Evolutionary conservation across 2,888 invertebrate species (phyloP), one percentile per base, ranked within the genome.

Genomic region (Drosophila pegasa): DNA sequence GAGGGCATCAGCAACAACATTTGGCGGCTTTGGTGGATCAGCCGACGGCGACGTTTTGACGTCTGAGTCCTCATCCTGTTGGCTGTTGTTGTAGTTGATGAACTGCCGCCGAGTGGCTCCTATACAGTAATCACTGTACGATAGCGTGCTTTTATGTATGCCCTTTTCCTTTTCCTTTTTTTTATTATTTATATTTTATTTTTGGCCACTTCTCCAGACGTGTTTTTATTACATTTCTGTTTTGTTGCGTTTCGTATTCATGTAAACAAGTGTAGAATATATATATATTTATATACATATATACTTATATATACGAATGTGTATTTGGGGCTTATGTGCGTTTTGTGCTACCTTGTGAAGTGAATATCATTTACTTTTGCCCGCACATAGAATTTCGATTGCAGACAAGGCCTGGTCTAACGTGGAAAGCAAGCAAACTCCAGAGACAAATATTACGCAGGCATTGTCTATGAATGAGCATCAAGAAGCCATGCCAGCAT

Each of bases 191-290:
- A 27, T 35, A 12, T 33, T 35, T 58, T 55, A 45, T 56, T 56
- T 66, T 61, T 33, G 51, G 43, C 55, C 33, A 47, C 47, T 52
- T 50, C 37, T 41, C 59, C 52, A 69, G 60, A 70, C 63, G 62
- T 48, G 65, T 65, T 78, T 87, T 87, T 87, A 82, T 82, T 75
- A 80, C 75, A 75, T 78, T 81, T 84, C 70, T 54, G 56, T 70
- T 80, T 71, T 66, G 54, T 20, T 75, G 70, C 79, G 55, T 59
- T 78, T 55, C 59, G 64, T 60, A 65, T 61, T 51, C 60, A 55
- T 75, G 71, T 72, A 60, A 66, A 54, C 50, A 58, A 62, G 51
- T 65, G 50, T 60, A 33, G 47, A 20, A 31, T 14, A 37, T 33
- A 18, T 22, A 16, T 40, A n/a, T 31, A 22, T 18, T 12, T 43